Percentiles rank a stretch among this genome's conserved stretches.
phyloP scores from a whole-genome alignment of 2,113 vertebrate species.

The Eptatretus burgeri region DNA sequence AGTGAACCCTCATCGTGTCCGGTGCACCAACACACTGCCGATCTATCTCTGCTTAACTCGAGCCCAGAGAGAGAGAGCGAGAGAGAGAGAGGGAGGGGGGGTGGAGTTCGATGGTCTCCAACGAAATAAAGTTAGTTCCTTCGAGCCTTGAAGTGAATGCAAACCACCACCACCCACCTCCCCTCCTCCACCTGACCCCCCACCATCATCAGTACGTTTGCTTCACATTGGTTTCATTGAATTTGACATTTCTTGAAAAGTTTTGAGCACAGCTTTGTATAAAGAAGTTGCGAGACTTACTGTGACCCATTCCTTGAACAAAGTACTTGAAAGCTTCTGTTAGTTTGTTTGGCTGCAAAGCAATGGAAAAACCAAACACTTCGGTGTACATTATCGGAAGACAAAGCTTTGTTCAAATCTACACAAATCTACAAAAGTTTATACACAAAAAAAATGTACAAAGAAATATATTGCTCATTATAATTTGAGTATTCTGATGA shows the following conservation, averaged over 20 bases:
- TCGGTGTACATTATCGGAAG: background rate
- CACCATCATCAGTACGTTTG: background rate
- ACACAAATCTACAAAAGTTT: too few relatives aligned
- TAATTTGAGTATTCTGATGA: too few relatives aligned
- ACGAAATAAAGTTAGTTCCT: too few relatives aligned
- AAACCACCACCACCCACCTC: background rate
- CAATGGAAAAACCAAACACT: background rate
- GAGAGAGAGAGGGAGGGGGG: too few relatives aligned
- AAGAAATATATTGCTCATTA: too few relatives aligned
- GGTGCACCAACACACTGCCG: too few relatives aligned
- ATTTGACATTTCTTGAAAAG: background rate
- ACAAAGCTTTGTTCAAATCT: too few relatives aligned
- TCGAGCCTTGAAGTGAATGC: background rate
- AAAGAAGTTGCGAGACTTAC: conserved; percentile 18
- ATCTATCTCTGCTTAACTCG: too few relatives aligned
- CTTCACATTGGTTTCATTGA: background rate
- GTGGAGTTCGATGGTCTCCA: too few relatives aligned
- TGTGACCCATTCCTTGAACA: conserved; percentile 37
- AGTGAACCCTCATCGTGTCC: too few relatives aligned
- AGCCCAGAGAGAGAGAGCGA: too few relatives aligned
- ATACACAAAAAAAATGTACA: too few relatives aligned
- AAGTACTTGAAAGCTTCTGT: conserved; percentile 33
- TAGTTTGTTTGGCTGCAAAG: conserved; percentile 26
- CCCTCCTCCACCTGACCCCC: background rate
- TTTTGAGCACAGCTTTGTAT: background rate